Base-by-base conservation (phyloP, 2,113 vertebrate species). In the Tympanuchus pallidicinctus region DNA sequence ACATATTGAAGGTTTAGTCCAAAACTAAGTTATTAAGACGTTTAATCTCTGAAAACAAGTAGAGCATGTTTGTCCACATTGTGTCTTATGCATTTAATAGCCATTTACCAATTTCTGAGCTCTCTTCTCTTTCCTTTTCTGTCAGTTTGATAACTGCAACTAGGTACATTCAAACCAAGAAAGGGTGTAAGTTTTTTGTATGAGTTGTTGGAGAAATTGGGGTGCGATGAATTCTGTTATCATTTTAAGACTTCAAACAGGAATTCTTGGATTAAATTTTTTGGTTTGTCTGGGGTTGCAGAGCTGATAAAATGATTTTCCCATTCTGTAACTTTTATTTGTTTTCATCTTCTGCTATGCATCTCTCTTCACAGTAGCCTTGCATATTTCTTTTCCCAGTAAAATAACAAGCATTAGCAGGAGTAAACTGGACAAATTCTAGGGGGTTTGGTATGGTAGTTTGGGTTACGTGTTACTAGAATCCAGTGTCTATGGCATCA, bases 251-350 rank as follows among this genome's bases (percentile, higher is more conserved):
- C 42, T 82, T 78, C 77, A 36, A 75, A 59, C 56, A n/a, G 30
- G 30, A 59, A 59, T n/a, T 59, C 56, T 59, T 59, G 56, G 30
- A 59, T 59, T 59, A n/a, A 59, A 21, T 59, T 59, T 59, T 59
- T 93, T 79, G 95, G 86, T 96, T 95, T 95, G 80, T 89, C 14
- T 94, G 82, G 61, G 25, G 89, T 92, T 95, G 89, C 84, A 93
- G 89, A 59, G 77, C 89, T 93, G 71, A 87, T 54, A 89, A 48
- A 87, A 67, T 59, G 0, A 32, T 79, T 76, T 76, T 76, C 45
- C n/a, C 90, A 42, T 92, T 72, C 75, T 87, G 0, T 36, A 87
- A 22, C 54, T 63, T 84, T 42, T 15, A 20, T 65, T 69, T 28
- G 28, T 64, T 84, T 89, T 65, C 3, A 10, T 73, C 50, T 91